These are phyloP conservation scores for Heterotis niloticus DNA, from an alignment of 2,113 vertebrate genomes.

Conservation along the genomic window DNA sequence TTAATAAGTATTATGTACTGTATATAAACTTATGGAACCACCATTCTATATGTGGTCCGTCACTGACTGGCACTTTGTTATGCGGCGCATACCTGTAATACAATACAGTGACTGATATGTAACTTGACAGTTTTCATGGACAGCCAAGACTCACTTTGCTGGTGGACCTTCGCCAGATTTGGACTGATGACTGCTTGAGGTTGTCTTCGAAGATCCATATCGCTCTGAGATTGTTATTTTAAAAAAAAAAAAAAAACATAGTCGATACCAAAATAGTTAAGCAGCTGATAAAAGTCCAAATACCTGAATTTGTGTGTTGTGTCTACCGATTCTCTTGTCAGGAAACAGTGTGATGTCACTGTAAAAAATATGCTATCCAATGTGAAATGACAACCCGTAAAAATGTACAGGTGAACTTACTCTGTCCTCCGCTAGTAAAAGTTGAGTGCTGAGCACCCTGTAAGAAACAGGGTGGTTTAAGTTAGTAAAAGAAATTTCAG, in stretches of 20 bases:
- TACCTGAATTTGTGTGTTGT: too few relatives aligned
- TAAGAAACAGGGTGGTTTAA: conserved; percentile 1
- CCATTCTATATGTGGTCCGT: too few relatives aligned
- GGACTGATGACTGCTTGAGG: conserved; percentile 80
- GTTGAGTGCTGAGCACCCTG: conserved; percentile 79
- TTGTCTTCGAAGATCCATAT: conserved; percentile 79
- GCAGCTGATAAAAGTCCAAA: neutral
- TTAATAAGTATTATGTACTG: too few relatives aligned
- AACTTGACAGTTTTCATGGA: neutral
- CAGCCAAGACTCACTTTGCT: conserved; percentile 51
- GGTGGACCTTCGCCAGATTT: conserved; percentile 74
- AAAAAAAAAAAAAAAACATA: conserved; percentile 24
- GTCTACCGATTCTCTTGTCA: too few relatives aligned
- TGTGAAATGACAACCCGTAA: neutral
- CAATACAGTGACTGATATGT: neutral
- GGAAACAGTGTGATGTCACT: too few relatives aligned
- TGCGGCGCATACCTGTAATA: neutral
- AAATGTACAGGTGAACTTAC: conserved; percentile 68
- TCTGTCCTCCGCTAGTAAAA: conserved; percentile 80
- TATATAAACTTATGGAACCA: too few relatives aligned
- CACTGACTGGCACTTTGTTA: too few relatives aligned
- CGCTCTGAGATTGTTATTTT: conserved; percentile 69
- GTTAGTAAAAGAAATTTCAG: neutral
- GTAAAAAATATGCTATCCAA: too few relatives aligned
- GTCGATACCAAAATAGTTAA: too few relatives aligned